phyloP scores from a whole-genome alignment of 2,113 vertebrate species.

The Nibea albiflora region DNA sequence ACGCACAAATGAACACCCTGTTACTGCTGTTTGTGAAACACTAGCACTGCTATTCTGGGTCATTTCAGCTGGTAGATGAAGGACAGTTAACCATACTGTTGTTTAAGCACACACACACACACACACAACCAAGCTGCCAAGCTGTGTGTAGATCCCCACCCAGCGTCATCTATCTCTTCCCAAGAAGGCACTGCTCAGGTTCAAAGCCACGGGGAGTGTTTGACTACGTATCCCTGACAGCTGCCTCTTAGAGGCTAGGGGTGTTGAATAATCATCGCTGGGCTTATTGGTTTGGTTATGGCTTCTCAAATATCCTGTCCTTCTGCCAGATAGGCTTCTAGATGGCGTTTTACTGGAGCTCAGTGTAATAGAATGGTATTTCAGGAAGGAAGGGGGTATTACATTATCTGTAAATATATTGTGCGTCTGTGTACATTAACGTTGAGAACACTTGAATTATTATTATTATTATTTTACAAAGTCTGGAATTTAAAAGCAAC shows the following conservation, averaged over 20 bases:
- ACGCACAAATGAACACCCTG: background rate
- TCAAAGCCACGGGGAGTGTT: slow-evolving; percentile 64
- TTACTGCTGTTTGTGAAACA: slow-evolving; percentile 66
- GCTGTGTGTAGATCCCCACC: slow-evolving; percentile 1
- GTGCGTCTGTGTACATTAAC: slow-evolving; percentile 36
- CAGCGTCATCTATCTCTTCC: slow-evolving; percentile 49
- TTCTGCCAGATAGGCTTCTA: slow-evolving; percentile 55
- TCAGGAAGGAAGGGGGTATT: background rate
- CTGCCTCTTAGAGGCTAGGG: slow-evolving; percentile 51
- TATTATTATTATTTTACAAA: slow-evolving; percentile 30
- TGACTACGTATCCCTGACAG: slow-evolving; percentile 57
- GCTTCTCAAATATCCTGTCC: slow-evolving; percentile 64
- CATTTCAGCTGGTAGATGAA: slow-evolving; percentile 32
- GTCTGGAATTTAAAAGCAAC: slow-evolving; percentile 27
- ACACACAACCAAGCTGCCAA: slow-evolving; percentile 48
- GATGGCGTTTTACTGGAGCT: slow-evolving; percentile 39
- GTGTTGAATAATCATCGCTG: slow-evolving; percentile 66
- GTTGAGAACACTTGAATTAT: slow-evolving; percentile 12
- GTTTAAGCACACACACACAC: slow-evolving; percentile 7
- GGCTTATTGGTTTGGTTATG: slow-evolving; percentile 71
- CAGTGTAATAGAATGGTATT: slow-evolving; percentile 42
- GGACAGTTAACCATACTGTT: slow-evolving; percentile 48
- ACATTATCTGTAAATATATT: slow-evolving; percentile 41
- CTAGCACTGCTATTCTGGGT: slow-evolving; percentile 41
- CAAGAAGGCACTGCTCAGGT: slow-evolving; percentile 52